Evolutionary conservation across 2,888 invertebrate genomes (phyloP), one percentile per base, ranked within the genome.

Genomic region (Anagyrus pseudococci): DNA sequence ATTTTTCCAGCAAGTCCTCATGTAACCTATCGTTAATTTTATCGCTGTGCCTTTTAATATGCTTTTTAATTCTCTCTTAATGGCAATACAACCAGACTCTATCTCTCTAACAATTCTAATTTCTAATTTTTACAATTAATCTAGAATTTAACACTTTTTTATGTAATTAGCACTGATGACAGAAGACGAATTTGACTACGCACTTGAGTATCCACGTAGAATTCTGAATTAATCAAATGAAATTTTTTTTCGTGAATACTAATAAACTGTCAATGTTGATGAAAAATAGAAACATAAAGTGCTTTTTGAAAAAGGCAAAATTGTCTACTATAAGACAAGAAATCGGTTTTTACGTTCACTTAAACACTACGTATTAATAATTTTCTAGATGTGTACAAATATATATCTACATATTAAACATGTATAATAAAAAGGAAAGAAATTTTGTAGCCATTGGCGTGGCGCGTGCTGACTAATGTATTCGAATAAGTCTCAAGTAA

Each of bases 251-350:
- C 29, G 37, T 63, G 29, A 57, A 47, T 46, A 47, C 10, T 19
- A 43, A 54, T 59, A 25, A 59, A 37, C 10, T 37, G 33, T 37
- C 13, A 37, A 37, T 37, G 15, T 15, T 37, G 33, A 37, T 10
- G 15, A 37, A 37, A 10, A 13, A 4, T 29, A 29, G 8, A 37
- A 37, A 8, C 10, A 37, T 8, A 29, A 47, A 55, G 46, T 26
- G 63, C 63, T 64, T 64, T 47, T 57, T 41, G 56, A 64, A 50
- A 20, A 20, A 20, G 52, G 49, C 43, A 41, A 66, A 43, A 58
- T 47, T 56, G 55, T 62, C 58, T 58, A 58, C 40, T 58, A 58
- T 58, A 61, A 47, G 60, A 44, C 58, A 61, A 54, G 49, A 62
- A 65, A 55, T 48, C 55, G 49, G 64, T 62, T 62, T 54, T 62